Conservation (phyloP, 2,113 vertebrate genomes). For the Lonchura striata region DNA sequence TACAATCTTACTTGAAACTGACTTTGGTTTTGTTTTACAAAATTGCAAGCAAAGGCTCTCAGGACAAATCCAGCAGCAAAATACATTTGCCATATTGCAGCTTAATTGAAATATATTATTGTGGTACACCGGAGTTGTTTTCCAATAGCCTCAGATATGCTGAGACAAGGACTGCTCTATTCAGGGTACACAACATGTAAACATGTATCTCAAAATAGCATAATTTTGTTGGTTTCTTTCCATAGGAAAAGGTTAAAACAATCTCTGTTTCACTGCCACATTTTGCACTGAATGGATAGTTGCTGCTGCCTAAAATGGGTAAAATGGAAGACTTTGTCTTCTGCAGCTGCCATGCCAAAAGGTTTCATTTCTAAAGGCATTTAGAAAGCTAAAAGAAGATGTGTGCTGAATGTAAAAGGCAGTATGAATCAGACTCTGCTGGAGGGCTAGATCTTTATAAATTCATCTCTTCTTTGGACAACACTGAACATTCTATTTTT, state of each 20-base stretch:
- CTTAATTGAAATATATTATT: neutral
- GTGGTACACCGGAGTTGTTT: neutral
- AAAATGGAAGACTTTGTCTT: slow-evolving; percentile 36
- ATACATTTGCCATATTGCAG: neutral
- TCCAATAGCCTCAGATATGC: slow-evolving; percentile 1
- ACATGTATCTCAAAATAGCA: neutral
- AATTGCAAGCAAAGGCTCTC: neutral
- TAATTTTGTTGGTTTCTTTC: neutral
- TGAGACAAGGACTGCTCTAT: neutral
- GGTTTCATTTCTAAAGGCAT: neutral
- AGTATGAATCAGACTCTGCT: neutral
- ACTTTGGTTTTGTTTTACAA: neutral
- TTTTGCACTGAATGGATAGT: neutral
- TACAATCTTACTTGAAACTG: neutral
- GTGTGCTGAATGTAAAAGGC: slow-evolving; percentile 8
- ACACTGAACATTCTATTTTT: neutral
- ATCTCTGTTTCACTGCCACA: neutral
- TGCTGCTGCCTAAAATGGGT: neutral
- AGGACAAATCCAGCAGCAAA: slow-evolving; percentile 2
- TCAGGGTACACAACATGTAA: neutral
- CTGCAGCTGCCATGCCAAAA: slow-evolving; percentile 10
- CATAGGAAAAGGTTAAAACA: neutral
- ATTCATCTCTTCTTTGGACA: neutral
- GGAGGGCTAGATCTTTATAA: neutral
- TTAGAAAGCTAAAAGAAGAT: slow-evolving; percentile 3